Conservation (phyloP, 2,888 invertebrate species). For the Tanaodytes sp. region DNA sequence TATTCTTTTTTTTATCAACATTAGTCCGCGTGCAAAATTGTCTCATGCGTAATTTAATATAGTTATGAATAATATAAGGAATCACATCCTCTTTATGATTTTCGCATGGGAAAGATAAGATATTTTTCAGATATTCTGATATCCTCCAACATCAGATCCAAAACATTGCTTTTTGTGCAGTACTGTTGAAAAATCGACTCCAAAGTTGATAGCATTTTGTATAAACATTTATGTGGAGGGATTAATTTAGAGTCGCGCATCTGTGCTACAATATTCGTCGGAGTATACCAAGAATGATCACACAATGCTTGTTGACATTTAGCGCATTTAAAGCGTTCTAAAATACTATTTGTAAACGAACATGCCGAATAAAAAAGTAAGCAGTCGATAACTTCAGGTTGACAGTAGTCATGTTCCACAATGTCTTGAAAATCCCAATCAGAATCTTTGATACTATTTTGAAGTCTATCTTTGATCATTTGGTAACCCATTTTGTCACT, state of each 20-base stretch:
- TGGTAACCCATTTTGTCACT: neutral
- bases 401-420: constrained; percentile 5
- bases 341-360: neutral
- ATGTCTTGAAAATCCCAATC: constrained; percentile 10
- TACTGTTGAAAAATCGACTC: too few species aligned
- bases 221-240: too few species aligned
- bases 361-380: neutral
- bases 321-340: neutral
- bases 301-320: constrained; percentile 3
- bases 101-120: too few species aligned
- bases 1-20: too few species aligned
- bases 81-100: too few species aligned
- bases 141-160: too few species aligned
- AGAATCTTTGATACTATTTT: neutral
- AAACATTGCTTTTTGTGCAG: too few species aligned
- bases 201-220: too few species aligned
- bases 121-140: too few species aligned
- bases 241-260: constrained; percentile 6
- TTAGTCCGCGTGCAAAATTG: too few species aligned
- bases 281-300: neutral
- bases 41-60: too few species aligned
- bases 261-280: neutral
- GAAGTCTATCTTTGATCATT: neutral
- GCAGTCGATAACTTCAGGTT: constrained; percentile 14
- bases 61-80: too few species aligned